A percentile compares a stretch with the other conserved stretches of the same genome.
Evolutionary conservation across 2,888 invertebrate genomes (phyloP).

Genomic region (Tillus elongatus): DNA sequence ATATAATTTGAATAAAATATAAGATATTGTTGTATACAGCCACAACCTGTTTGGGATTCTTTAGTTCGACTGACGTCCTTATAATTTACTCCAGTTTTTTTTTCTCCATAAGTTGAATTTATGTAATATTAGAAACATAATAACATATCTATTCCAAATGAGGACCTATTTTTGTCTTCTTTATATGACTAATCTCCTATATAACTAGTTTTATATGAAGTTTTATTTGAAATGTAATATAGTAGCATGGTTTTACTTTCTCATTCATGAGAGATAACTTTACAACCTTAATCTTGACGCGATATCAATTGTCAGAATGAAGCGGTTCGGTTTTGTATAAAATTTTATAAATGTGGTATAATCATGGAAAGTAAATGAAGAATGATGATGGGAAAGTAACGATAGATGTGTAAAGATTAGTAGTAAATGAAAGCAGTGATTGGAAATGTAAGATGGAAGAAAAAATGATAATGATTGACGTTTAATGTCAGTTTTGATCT

Average conservation of each 20-base stretch:
- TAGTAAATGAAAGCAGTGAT: too few relatives aligned
- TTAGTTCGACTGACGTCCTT: slow-evolving; percentile 26
- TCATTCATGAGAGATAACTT: not conserved
- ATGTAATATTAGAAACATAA: slow-evolving; percentile 3
- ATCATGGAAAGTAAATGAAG: too few relatives aligned
- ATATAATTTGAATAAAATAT: slow-evolving; percentile 35
- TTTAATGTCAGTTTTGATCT: too few relatives aligned
- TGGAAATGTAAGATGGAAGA: too few relatives aligned
- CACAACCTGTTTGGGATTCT: slow-evolving; percentile 32
- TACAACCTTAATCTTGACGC: slow-evolving; percentile 2
- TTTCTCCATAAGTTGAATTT: not conserved
- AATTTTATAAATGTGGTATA: too few relatives aligned
- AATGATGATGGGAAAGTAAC: too few relatives aligned
- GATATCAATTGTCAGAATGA: too few relatives aligned
- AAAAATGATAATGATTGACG: too few relatives aligned
- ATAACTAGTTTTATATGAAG: not conserved
- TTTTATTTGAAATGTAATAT: not conserved
- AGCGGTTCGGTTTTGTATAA: too few relatives aligned
- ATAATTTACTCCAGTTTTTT: slow-evolving; percentile 1
- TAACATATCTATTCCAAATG: slow-evolving; percentile 2
- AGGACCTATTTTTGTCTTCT: not conserved
- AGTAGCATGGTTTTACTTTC: not conserved
- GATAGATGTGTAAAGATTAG: too few relatives aligned
- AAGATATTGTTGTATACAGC: slow-evolving; percentile 31
- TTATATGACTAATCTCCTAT: slow-evolving; percentile 1